A percentile compares a stretch with the other conserved stretches of the same genome.
Conservation (phyloP, 2,113 vertebrate species). For the Protobothrops mucrosquamatus region DNA sequence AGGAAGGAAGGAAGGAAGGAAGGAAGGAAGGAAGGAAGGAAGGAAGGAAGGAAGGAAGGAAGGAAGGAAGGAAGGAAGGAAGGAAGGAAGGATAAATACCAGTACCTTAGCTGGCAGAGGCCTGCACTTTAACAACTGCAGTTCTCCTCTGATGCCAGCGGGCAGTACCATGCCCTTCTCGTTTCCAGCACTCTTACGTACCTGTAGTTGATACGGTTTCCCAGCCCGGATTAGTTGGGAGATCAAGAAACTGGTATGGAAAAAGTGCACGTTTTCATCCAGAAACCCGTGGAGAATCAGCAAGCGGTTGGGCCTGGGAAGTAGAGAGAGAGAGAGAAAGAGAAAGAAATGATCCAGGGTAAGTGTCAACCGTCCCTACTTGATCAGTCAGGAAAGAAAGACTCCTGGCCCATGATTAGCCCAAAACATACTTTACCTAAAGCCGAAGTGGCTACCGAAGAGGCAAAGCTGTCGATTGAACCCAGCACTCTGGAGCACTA, state of each 20-base stretch:
- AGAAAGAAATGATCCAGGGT: no score
- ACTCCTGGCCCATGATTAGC: neutral
- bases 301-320: slow-evolving; percentile 89
- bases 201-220: slow-evolving; percentile 98
- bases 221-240: slow-evolving; percentile 97
- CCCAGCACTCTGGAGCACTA: no score
- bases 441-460: neutral
- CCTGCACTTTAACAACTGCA: neutral
- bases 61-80: no score
- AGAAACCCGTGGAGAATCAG: slow-evolving; percentile 97
- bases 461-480: no score
- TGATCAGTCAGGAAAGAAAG: neutral
- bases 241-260: slow-evolving; percentile 97
- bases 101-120: neutral
- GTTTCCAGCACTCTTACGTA: slow-evolving; percentile 43
- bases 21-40: no score
- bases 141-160: no score
- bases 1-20: no score
- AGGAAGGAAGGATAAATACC: neutral
- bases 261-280: slow-evolving; percentile 99
- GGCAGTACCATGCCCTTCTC: neutral
- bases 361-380: neutral
- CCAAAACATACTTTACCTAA: neutral
- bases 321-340: no score
- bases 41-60: no score